Conservation (phyloP, 2,113 vertebrate species). For the Oncorhynchus kisutch region DNA sequence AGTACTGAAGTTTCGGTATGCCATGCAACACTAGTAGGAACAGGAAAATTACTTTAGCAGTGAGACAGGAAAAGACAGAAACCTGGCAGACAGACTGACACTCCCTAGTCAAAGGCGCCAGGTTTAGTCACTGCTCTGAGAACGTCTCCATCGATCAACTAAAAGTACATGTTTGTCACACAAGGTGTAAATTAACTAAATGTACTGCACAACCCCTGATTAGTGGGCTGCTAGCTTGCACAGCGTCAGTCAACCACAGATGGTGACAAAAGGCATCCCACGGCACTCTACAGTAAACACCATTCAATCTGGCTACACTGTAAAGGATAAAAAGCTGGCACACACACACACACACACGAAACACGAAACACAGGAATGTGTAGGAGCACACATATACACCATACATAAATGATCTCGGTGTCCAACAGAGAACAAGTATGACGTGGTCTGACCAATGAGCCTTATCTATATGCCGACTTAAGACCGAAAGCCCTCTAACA, state of each 20-base stretch:
- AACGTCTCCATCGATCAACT: conserved; percentile 49
- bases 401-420: no score
- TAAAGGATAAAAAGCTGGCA: background rate
- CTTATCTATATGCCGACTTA: conserved; percentile 10
- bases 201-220: conserved; percentile 6
- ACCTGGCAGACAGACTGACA: conserved; percentile 45
- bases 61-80: background rate
- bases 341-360: no score
- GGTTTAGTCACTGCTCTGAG: conserved; percentile 23
- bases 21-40: conserved; percentile 18
- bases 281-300: background rate
- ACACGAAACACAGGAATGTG: no score
- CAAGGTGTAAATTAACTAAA: conserved; percentile 31
- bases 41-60: conserved; percentile 6
- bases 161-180: conserved; percentile 44
- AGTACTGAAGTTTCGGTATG: no score
- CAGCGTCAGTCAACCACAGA: background rate
- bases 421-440: conserved; percentile 5
- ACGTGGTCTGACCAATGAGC: conserved; percentile 16
- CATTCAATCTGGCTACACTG: background rate
- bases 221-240: background rate
- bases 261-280: background rate
- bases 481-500: conserved; percentile 14
- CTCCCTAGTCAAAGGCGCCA: conserved; percentile 26
- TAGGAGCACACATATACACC: no score